Evolutionary conservation across 2,888 invertebrate species (phyloP), one percentile per base, ranked within the genome.

Genomic region (Plemyria rubiginata): DNA sequence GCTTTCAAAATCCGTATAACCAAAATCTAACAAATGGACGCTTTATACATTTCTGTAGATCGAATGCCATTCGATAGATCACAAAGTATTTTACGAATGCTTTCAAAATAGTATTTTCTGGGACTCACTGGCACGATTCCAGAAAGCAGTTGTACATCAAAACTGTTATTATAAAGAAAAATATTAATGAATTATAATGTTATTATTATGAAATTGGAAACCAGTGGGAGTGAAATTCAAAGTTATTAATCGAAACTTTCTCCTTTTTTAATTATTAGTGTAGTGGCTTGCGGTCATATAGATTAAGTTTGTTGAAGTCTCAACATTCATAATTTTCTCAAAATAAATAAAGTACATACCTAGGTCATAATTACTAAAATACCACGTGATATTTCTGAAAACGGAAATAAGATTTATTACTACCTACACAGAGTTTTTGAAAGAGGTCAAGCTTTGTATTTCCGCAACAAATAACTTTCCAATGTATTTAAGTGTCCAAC

Each of bases 41-140:
- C n/a, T 15, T 58, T 16, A n/a, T 4, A 38, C 45, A 54, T 32
- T 32, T 52, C 32, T 58, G 16, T 29, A 5, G 15, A 40, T 48
- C 32, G 52, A 29, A 13, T 32, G 49, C 13, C 32, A 49, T 49
- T 29, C 29, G 22, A 48, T 40, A 40, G 41, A 49, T 48, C 6
- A 15, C 38, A 22, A 11, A 48, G 29, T 50, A 29, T 36, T 43
- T n/a, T 43, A 36, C 56, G 58, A 68, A 54, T 45, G 56, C 54
- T 66, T 68, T 67, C 46, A 55, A 49, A 66, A 62, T 66, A 57
- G 48, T 46, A 54, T 38, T 62, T 59, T 62, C 49, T 48, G n/a
- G 45, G 12, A 50, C 43, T 53, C 32, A 11, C 43, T 67, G 60
- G 62, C 60, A 12, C 46, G 16, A 9, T 52, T 65, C 62, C 65